These are phyloP conservation scores for Asteroscopus sphinx DNA, from an alignment of 2,888 invertebrate genomes.

Conservation along the genomic window DNA sequence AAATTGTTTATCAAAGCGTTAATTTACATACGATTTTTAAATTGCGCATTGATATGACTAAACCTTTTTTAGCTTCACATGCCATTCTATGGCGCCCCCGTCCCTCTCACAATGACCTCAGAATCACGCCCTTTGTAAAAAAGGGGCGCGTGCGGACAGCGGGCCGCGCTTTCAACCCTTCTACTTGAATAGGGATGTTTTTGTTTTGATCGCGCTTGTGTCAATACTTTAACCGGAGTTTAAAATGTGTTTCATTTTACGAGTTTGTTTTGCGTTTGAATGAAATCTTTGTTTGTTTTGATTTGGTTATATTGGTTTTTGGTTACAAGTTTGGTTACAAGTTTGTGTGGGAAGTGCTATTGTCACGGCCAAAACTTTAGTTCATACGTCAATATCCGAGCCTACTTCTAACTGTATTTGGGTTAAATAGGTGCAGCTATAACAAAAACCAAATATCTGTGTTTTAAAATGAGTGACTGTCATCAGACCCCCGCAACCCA, in stretches of 20 bases:
- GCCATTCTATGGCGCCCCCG: constrained; percentile 6
- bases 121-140: constrained; percentile 59
- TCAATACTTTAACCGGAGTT: constrained; percentile 53
- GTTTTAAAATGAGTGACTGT: no score
- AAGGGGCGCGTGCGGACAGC: constrained; percentile 50
- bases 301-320: constrained; percentile 23
- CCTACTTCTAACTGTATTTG: no score
- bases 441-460: no score
- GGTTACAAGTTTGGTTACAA: constrained; percentile 24
- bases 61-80: constrained; percentile 10
- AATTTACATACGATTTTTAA: no score
- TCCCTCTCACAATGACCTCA: constrained; percentile 59
- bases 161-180: constrained; percentile 33
- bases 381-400: no score
- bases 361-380: not conserved
- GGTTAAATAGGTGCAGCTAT: no score
- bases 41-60: not conserved
- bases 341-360: constrained; percentile 8
- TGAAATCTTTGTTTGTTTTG: constrained; percentile 34
- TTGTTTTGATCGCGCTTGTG: constrained; percentile 56
- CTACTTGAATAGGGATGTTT: constrained; percentile 45
- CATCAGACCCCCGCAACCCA: no score
- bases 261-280: constrained; percentile 44
- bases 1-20: no score
- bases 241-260: constrained; percentile 43